Conservation (phyloP, 35 echinoderm and acorn worm species). For the Ptychodera flava region DNA sequence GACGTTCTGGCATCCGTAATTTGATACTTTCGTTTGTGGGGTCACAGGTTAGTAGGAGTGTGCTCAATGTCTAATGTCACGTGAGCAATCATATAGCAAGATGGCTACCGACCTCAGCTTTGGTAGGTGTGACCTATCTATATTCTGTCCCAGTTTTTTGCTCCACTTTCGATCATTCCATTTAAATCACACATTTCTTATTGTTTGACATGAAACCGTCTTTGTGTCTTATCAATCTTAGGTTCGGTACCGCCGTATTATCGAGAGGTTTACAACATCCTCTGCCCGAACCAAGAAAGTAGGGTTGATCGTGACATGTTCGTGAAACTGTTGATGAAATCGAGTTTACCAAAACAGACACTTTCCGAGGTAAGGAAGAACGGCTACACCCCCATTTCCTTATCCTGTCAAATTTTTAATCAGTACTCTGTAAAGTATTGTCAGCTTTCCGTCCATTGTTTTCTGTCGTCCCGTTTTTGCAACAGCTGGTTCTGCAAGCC, state of each 20-base stretch:
- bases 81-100: not conserved
- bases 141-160: not conserved
- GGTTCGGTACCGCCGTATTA: slow-evolving; percentile 82
- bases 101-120: not conserved
- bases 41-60: not conserved
- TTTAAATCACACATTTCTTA: too few relatives aligned
- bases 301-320: slow-evolving; percentile 92
- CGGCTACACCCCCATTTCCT: too few relatives aligned
- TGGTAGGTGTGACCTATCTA: not conserved
- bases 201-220: too few relatives aligned
- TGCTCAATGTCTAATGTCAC: not conserved
- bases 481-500: too few relatives aligned
- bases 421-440: too few relatives aligned
- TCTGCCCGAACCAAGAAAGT: slow-evolving; percentile 73
- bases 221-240: slow-evolving; percentile 11
- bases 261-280: slow-evolving; percentile 93
- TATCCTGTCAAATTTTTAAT: too few relatives aligned
- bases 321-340: slow-evolving; percentile 88
- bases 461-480: too few relatives aligned
- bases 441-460: too few relatives aligned
- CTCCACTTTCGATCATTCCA: too few relatives aligned
- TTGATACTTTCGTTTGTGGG: not conserved
- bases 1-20: not conserved
- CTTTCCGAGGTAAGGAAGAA: slow-evolving; percentile 58
- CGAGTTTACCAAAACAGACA: slow-evolving; percentile 83